Base-by-base conservation (phyloP, 2,797 vertebrate species). In the Arrhamphus sclerolepis region DNA sequence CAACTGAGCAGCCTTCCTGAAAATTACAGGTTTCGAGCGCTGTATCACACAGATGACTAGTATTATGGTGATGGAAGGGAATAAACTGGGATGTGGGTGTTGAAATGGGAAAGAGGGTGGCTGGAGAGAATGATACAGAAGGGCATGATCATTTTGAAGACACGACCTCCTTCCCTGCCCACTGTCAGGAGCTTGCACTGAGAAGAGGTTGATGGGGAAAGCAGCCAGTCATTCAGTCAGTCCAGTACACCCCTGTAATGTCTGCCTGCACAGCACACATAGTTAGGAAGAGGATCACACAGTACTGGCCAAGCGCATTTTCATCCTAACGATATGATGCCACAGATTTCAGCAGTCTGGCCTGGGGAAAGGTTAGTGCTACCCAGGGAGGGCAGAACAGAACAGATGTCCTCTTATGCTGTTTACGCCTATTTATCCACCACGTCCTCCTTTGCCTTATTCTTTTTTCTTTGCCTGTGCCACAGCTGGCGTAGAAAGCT, bases 1-100 rank as follows among this genome's bases (percentile, higher is more conserved):
- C 62, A 54, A 60, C 44, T 41, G 73, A 58, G 63, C 65, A 47
- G 63, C 62, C 58, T 60, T 67, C 29, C 56, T 43, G 67, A 49
- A 89, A 87, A 89, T 86, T 76, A 78, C 71, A 74, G 78, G 80
- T 81, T 84, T 78, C 1, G 3, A 60, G 67, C 64, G 61, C 53
- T 5, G 61, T 46, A 19, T 80, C 72, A 59, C 50, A 62, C 79
- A 85, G 83, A 88, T 87, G 77, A 83, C 81, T 78, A 74, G 70
- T 76, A 83, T 87, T 87, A 86, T 66, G 60, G 66, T 69, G 71
- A 82, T 64, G 70, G 58, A 62, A 56, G 81, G 71, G 69, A 73
- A 84, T 85, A 83, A 87, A 83, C 77, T 66, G 64, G 68, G 58
- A 52, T 53, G 81, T 71, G 72, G 66, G 70, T 22, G 70, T 53